Conservation (phyloP, 2,113 vertebrate genomes). For the Microcebus murinus region DNA sequence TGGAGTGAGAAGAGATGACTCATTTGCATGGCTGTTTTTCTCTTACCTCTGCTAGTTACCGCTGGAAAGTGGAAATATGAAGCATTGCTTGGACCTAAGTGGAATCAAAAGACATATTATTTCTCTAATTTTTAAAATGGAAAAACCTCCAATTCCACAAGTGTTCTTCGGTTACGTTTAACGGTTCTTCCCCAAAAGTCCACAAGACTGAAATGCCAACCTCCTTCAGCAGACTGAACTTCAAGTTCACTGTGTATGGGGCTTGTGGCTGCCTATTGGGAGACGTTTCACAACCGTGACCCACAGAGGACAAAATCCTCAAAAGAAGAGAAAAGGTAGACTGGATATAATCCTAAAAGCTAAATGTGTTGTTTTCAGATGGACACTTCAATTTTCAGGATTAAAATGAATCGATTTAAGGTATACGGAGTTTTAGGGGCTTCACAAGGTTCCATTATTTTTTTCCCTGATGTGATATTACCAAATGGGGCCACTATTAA, state of each 20-base stretch:
- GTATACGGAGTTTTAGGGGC: not conserved
- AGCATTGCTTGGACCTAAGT: not conserved
- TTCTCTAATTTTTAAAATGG: not conserved
- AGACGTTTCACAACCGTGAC: not conserved
- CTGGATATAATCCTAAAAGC: not conserved
- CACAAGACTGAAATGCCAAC: not conserved
- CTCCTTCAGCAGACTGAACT: not conserved
- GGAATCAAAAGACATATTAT: slow-evolving; percentile 21
- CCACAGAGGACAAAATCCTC: not conserved
- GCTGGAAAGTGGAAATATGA: not conserved
- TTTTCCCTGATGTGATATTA: not conserved
- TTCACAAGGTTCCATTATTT: not conserved
- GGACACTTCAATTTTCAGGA: not conserved
- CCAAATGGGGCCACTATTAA: not conserved
- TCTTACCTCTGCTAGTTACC: not conserved
- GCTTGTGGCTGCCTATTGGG: not conserved
- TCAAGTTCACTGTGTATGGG: not conserved
- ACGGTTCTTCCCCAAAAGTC: not conserved
- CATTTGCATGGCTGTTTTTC: not conserved
- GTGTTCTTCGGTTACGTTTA: not conserved
- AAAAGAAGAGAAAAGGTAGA: not conserved
- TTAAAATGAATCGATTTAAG: not conserved
- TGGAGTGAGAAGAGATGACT: not conserved
- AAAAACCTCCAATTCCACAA: not conserved
- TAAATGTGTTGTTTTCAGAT: not conserved